Evolutionary conservation across 1,140 invertebrate genomes (phyloP).

Genomic region (Delia radicum): DNA sequence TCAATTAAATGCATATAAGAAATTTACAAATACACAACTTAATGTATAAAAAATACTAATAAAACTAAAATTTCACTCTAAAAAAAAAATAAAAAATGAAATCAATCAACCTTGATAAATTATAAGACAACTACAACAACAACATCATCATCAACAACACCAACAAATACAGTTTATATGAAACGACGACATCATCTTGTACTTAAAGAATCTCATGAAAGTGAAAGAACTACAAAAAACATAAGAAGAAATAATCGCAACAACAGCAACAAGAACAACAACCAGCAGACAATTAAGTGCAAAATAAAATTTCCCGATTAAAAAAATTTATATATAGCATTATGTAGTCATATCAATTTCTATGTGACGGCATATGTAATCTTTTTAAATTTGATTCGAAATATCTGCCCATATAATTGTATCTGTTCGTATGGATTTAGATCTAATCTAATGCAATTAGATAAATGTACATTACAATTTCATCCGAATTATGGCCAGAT

Average conservation of each 20-base stretch:
- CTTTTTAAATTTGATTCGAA: too few relatives aligned
- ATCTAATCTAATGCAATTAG: too few relatives aligned
- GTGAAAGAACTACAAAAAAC: background rate
- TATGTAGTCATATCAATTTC: too few relatives aligned
- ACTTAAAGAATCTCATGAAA: background rate
- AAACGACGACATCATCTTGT: background rate
- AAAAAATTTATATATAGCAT: too few relatives aligned
- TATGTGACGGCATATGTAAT: too few relatives aligned
- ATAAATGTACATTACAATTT: too few relatives aligned
- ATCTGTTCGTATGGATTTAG: too few relatives aligned
- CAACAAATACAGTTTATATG: background rate
- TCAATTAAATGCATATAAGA: background rate
- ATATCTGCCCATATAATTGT: too few relatives aligned
- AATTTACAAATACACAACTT: background rate
- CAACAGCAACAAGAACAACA: background rate
- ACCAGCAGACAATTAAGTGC: conserved; percentile 8
- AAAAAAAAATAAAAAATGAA: background rate
- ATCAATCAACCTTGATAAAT: background rate
- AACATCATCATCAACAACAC: background rate
- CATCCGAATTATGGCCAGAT: too few relatives aligned
- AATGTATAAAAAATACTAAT: background rate
- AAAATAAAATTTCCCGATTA: too few relatives aligned
- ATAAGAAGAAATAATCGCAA: background rate
- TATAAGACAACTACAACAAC: background rate
- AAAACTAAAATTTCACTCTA: background rate